Evolutionary conservation across 2,113 vertebrate species (phyloP).

Genomic region (Lampris incognitus): DNA sequence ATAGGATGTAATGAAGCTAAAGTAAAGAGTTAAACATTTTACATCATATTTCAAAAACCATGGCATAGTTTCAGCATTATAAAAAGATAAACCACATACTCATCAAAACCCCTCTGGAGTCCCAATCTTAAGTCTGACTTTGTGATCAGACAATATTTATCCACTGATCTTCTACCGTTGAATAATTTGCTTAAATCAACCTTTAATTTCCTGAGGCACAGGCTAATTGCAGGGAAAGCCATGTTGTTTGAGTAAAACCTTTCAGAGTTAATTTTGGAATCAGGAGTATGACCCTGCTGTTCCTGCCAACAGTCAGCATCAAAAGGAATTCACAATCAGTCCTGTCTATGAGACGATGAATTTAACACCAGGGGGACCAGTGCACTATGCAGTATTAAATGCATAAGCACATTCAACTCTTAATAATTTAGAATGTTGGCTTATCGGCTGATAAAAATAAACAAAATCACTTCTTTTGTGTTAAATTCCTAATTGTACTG

Average conservation of each 20-base stretch:
- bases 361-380: slow-evolving; percentile 42
- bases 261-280: slow-evolving; percentile 24
- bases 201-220: slow-evolving; percentile 47
- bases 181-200: slow-evolving; percentile 44
- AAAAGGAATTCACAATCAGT: slow-evolving; percentile 42
- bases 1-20: not conserved
- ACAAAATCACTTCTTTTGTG: too few species aligned
- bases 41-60: not conserved
- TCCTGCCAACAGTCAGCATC: slow-evolving; percentile 37
- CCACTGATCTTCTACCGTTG: slow-evolving; percentile 46
- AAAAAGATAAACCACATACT: not conserved
- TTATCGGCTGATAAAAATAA: too few species aligned
- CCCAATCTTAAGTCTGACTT: slow-evolving; percentile 27
- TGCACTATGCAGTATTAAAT: not conserved
- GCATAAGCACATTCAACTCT: slow-evolving; percentile 19
- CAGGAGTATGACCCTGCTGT: slow-evolving; percentile 34
- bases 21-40: not conserved
- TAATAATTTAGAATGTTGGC: slow-evolving; percentile 2
- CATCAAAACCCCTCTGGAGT: slow-evolving; percentile 7
- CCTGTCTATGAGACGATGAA: slow-evolving; percentile 21
- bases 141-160: slow-evolving; percentile 47
- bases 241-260: slow-evolving; percentile 39
- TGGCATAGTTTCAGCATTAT: not conserved
- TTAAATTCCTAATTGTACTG: too few species aligned
- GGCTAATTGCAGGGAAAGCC: slow-evolving; percentile 53